These are phyloP conservation scores for Eleginops maclovinus DNA, from an alignment of 2,113 vertebrate genomes.

Conservation along the genomic window DNA sequence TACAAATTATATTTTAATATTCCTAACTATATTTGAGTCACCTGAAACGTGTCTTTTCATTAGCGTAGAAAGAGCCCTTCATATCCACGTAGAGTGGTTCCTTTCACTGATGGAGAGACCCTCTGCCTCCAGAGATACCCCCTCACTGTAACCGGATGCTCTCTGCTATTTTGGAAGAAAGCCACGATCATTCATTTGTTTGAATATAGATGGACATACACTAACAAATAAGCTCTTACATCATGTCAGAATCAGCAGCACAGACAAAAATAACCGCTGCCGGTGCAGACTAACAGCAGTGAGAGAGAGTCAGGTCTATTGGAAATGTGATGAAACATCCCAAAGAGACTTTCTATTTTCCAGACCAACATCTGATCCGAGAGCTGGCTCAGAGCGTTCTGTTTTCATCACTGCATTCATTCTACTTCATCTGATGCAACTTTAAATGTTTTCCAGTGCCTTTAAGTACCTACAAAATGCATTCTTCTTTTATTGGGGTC, in stretches of 20 bases:
- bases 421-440: too few species aligned
- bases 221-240: background rate
- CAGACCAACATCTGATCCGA: constrained; percentile 2
- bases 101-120: too few species aligned
- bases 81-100: too few species aligned
- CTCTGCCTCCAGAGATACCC: too few species aligned
- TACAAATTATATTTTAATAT: too few species aligned
- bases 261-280: background rate
- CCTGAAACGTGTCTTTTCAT: too few species aligned
- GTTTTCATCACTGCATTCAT: background rate
- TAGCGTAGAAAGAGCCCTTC: too few species aligned
- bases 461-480: background rate
- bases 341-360: constrained; percentile 35
- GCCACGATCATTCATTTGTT: background rate
- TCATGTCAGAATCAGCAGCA: background rate
- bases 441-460: background rate
- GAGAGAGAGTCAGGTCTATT: background rate
- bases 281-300: constrained; percentile 4
- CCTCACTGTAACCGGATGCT: too few species aligned
- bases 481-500: background rate
- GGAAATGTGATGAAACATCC: constrained; percentile 45
- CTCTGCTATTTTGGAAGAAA: too few species aligned
- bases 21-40: too few species aligned
- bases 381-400: background rate
- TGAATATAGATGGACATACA: background rate